Evolutionary conservation across 2,888 invertebrate species (phyloP).

Genomic region (Acleris sparsana): DNA sequence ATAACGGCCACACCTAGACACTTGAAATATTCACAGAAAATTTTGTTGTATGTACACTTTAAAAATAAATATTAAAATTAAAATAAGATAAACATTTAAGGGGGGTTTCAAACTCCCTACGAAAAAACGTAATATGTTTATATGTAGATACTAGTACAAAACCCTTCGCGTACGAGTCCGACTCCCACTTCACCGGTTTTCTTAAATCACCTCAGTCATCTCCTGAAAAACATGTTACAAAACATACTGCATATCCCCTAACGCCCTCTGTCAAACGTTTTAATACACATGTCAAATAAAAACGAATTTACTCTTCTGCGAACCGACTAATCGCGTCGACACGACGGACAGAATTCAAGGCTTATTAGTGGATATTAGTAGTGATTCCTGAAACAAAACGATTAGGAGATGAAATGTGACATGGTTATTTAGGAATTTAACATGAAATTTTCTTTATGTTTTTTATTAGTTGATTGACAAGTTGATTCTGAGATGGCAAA

Average conservation of each 20-base stretch:
- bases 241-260: not conserved
- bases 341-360: slow-evolving; percentile 14
- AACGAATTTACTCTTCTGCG: slow-evolving; percentile 32
- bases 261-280: slow-evolving; percentile 22
- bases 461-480: not conserved
- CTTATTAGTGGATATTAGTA: slow-evolving; percentile 12
- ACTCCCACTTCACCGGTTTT: too few relatives aligned
- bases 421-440: slow-evolving; percentile 8
- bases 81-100: too few relatives aligned
- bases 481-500: not conserved
- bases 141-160: too few relatives aligned
- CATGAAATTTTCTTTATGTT: slow-evolving; percentile 1
- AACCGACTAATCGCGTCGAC: slow-evolving; percentile 24
- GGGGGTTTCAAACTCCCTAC: too few relatives aligned
- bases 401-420: slow-evolving; percentile 32
- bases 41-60: too few relatives aligned
- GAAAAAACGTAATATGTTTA: too few relatives aligned
- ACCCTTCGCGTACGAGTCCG: too few relatives aligned
- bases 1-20: too few relatives aligned
- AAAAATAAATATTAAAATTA: too few relatives aligned
- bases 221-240: not conserved
- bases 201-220: too few relatives aligned
- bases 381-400: slow-evolving; percentile 22
- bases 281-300: slow-evolving; percentile 24
- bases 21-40: too few relatives aligned